These are phyloP conservation scores for Cheiracanthium punctorium DNA, from an alignment of 2,888 invertebrate species.

Conservation along the genomic window DNA sequence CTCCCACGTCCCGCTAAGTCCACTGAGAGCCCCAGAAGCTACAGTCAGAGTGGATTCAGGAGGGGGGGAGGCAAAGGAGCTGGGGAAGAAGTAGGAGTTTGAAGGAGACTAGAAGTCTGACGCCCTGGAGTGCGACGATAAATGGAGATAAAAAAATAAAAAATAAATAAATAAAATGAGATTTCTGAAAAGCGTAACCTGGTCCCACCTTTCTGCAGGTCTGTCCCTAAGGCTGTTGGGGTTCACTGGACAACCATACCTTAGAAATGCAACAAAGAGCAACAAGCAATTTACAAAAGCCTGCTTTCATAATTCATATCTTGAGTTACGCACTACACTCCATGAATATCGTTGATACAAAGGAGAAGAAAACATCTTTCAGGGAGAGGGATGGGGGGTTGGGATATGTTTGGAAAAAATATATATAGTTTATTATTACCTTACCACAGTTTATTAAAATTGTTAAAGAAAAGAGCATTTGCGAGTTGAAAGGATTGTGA, in stretches of 20 bases:
- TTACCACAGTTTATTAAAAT: no score
- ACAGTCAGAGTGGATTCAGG: not conserved
- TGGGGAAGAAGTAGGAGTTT: not conserved
- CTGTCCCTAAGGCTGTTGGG: not conserved
- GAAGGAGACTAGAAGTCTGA: conserved; percentile 55
- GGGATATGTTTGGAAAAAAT: no score
- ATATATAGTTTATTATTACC: no score
- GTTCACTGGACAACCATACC: not conserved
- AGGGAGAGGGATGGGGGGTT: no score
- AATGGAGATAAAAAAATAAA: not conserved
- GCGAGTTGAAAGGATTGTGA: no score
- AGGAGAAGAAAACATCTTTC: no score
- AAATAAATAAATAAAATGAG: not conserved
- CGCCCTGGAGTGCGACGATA: conserved; percentile 37
- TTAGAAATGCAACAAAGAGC: not conserved
- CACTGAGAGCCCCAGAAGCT: not conserved
- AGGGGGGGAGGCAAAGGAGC: not conserved
- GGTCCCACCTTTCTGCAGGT: not conserved
- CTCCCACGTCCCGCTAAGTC: not conserved
- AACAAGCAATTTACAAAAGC: not conserved
- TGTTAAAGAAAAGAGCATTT: no score
- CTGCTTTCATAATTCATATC: not conserved
- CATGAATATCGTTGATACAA: not conserved
- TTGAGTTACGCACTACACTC: not conserved
- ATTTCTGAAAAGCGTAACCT: not conserved